Evolutionary conservation across 2,797 vertebrate species (phyloP), one percentile per base, ranked within the genome.

Genomic region (Sebastes itinus): DNA sequence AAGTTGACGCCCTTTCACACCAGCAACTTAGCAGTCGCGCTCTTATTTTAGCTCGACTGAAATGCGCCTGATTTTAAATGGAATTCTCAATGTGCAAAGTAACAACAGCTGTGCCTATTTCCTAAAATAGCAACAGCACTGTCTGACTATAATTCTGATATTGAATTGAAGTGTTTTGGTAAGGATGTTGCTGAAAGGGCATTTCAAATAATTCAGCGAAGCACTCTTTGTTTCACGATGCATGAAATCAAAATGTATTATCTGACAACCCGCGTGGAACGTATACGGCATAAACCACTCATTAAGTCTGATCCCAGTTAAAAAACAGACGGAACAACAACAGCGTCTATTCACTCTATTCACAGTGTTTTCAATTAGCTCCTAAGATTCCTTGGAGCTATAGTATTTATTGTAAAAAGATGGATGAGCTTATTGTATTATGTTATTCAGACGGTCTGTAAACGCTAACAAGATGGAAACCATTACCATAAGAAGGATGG

Each of bases 361-460:
- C 59, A 54, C 22, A 42, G 33, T 65, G 66, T 77, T 72, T 86
- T 80, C 72, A 84, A 62, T 76, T 85, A 59, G 55, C 46, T 55
- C 22, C 49, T 66, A 25, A 65, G 84, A 78, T 65, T 72, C 54
- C 69, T 70, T 64, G 54, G 72, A 76, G 74, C 55, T 72, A 38
- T 38, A 55, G 79, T 68, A 74, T 79, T 72, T 73, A 75, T 87
- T 80, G 69, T 64, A 25, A 80, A 79, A 70, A 65, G 75, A 90
- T 78, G 73, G 89, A 82, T 72, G 33, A 74, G 55, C 62, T 83
- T 75, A 81, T 86, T 72, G 20, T 64, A 23, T 72, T 65, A 38
- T 82, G 73, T 81, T 82, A 68, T 89, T 86, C 69, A 79, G 38
- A 74, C 68, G 62, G 77, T 81, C 71, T 72, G 76, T 81, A 76